Evolutionary conservation across 2,797 vertebrate species (phyloP), one percentile per base, ranked within the genome.

Genomic region (Alcedo quadribrachys): DNA sequence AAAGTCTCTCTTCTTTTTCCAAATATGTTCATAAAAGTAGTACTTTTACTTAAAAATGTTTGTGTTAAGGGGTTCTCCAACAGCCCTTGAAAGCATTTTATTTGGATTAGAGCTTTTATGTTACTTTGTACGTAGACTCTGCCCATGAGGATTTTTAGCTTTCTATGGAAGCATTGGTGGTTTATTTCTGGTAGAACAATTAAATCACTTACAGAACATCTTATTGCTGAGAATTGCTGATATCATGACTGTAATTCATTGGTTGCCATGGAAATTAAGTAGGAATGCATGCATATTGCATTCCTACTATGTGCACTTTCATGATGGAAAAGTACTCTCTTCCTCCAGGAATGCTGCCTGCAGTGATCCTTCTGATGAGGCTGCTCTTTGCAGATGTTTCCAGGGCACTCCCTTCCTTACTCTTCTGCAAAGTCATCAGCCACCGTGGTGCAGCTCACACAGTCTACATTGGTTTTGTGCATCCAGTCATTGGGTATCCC

Each of bases 231-330:
- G 73, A 89, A 69, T 51, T 87, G 81, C 81, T 85, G 58, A 71
- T 90, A 60, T 78, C 51, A 65, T 82, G 65, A 32, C 81, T 93
- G 27, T 92, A 89, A 77, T 67, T 81, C 75, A 65, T 24, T 53
- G 68, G 91, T 96, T 94, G 91, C 86, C 92, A 91, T 93, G 88
- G 91, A 92, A 93, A 90, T 90, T 78, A 93, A 94, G 75, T 94
- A 90, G 61, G 58, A 90, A 65, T 54, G 32, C 81, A 82, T 92
- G 92, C 73, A 91, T 94, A 55, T 61, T 91, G 75, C 75, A 45
- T 93, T 95, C 80, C 68, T 87, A 17, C 48, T 79, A 58, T 81
- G 54, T 87, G 69, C 62, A 33, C 53, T 93, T 92, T 43, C 54
- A 28, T 76, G 48, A 35, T 91, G 88, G 85, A 87, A 68, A 84